Conservation (phyloP, 2,113 vertebrate species). For the Chamaetylas fuelleborni region DNA sequence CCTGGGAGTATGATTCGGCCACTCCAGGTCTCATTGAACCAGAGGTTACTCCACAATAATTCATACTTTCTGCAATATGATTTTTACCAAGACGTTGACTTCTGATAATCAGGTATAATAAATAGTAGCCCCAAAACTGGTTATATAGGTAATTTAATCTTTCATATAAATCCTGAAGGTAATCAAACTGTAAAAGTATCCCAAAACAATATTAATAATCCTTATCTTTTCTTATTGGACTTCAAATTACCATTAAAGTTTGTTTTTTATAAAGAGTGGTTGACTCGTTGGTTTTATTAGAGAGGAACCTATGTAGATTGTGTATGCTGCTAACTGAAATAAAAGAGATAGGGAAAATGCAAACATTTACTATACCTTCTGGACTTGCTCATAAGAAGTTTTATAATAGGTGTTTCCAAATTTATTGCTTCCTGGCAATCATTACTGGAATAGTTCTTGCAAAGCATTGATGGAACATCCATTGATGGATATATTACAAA, state of each 20-base stretch:
- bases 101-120: background rate
- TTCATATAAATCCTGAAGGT: background rate
- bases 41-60: background rate
- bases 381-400: conserved; percentile 13
- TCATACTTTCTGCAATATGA: background rate
- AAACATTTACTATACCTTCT: conserved; percentile 1
- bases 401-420: conserved; percentile 29
- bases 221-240: background rate
- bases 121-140: background rate
- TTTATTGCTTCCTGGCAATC: conserved; percentile 21
- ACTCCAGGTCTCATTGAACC: background rate
- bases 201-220: background rate
- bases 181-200: background rate
- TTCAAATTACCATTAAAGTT: background rate
- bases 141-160: background rate
- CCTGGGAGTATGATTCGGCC: background rate
- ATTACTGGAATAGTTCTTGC: conserved; percentile 20
- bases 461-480: conserved; percentile 16
- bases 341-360: conserved; percentile 12
- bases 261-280: background rate
- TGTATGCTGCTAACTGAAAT: conserved; percentile 15
- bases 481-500: background rate
- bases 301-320: background rate
- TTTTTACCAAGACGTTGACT: background rate
- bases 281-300: background rate